Percentiles rank a stretch among this genome's conserved stretches.
Conservation (phyloP, 2,888 invertebrate genomes). For the Machimus atricapillus region DNA sequence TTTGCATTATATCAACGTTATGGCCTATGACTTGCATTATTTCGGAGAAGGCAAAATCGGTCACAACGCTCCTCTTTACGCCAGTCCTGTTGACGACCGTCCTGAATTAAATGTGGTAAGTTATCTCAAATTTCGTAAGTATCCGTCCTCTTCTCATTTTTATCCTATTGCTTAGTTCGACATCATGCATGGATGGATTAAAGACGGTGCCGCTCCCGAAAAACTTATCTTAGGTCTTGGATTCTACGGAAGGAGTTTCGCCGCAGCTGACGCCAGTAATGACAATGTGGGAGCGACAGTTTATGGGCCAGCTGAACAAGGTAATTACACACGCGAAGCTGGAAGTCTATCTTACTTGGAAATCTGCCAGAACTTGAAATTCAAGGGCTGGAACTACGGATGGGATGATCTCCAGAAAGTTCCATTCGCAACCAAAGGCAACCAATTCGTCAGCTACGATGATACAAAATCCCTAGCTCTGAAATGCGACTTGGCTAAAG, state of each 20-base stretch:
- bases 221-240: slow-evolving; percentile 62
- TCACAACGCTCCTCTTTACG: slow-evolving; percentile 64
- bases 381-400: slow-evolving; percentile 54
- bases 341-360: slow-evolving; percentile 68
- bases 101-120: slow-evolving; percentile 61
- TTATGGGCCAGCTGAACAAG: slow-evolving; percentile 60
- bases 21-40: slow-evolving; percentile 69
- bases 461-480: slow-evolving; percentile 54
- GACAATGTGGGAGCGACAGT: slow-evolving; percentile 63
- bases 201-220: slow-evolving; percentile 55
- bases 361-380: slow-evolving; percentile 28
- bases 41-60: slow-evolving; percentile 64
- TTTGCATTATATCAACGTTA: slow-evolving; percentile 66
- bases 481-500: slow-evolving; percentile 58
- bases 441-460: slow-evolving; percentile 63
- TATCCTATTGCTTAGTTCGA: slow-evolving; percentile 54
- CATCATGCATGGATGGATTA: slow-evolving; percentile 59
- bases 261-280: slow-evolving; percentile 57
- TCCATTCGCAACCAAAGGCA: slow-evolving; percentile 58
- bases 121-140: background rate
- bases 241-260: slow-evolving; percentile 60
- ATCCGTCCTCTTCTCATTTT: background rate
- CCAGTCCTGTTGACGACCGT: slow-evolving; percentile 50
- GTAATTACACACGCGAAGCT: slow-evolving; percentile 63
- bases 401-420: slow-evolving; percentile 55